Evolutionary conservation across 2,113 vertebrate species (phyloP).

Genomic region (Porphyrio hochstetteri): DNA sequence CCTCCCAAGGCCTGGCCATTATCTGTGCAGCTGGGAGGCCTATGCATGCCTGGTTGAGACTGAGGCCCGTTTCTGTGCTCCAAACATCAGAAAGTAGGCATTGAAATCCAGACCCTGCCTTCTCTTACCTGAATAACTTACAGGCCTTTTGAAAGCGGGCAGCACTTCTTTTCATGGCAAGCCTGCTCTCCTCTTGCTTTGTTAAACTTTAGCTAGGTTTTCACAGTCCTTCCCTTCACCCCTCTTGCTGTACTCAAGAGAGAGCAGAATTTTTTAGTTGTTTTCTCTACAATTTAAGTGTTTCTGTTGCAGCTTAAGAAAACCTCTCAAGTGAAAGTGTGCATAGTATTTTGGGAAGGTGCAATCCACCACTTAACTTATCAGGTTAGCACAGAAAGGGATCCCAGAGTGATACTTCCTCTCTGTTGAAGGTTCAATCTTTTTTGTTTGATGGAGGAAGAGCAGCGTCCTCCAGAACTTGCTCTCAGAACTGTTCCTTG

Average conservation of each 20-base stretch:
- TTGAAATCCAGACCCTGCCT: neutral
- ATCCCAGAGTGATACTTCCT: neutral
- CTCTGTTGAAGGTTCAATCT: neutral
- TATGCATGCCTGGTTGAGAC: neutral
- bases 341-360: neutral
- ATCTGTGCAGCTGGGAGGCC: neutral
- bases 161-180: neutral
- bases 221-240: neutral
- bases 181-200: neutral
- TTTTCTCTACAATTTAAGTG: neutral
- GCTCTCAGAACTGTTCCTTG: neutral
- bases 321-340: neutral
- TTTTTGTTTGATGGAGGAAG: neutral
- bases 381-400: neutral
- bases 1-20: neutral
- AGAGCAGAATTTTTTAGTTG: neutral
- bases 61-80: neutral
- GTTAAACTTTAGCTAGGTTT: neutral
- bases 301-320: neutral
- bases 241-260: neutral
- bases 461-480: neutral
- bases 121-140: constrained; percentile 10
- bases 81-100: neutral
- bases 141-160: neutral
- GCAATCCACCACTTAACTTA: neutral